Base-by-base conservation (phyloP, 2,797 vertebrate genomes). In the Lepus oiostolus region DNA sequence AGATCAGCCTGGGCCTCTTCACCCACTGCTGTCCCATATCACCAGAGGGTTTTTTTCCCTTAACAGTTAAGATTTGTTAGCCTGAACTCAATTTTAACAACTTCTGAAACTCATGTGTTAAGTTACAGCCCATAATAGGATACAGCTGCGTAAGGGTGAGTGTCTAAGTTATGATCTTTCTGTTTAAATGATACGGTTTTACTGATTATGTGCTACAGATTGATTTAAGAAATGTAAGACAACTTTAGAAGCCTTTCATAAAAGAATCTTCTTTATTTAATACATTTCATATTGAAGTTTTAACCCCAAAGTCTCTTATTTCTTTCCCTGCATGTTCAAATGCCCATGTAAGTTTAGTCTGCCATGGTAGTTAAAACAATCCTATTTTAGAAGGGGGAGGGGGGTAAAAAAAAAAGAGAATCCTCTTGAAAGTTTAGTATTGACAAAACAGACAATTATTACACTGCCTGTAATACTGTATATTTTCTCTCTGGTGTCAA, bases 151-250 rank as follows among this genome's bases (percentile, higher is more conserved):
- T 91, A 85, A 97, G 98, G 91, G 97, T 97, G 97, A 91, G 95
- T 92, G 96, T 97, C 94, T 97, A 97, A 97, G 93, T 96, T 97
- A 97, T 74, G 95, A 97, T 97, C 97, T 97, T 98, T 98, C 97
- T 98, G 98, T 98, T 98, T 98, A 98, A 98, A 98, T 97, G 97
- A 98, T 98, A 98, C 16, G 93, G 96, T 98, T 98, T 98, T 98
- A 97, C 97, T 98, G 97, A 98, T 98, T 98, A 98, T 93, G 97
- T 98, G 97, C 97, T 97, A 96, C 95, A 97, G 98, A 98, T 98
- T 98, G 97, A 98, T 98, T 98, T 98, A 98, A 98, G 98, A 98
- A 98, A 98, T 97, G 94, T 96, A 98, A 98, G 97, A 97, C 97
- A 97, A 98, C 97, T 98, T 98, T 98, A 98, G 97, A 98, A 97